Base-by-base conservation (phyloP, 2,797 vertebrate species). In the Danio tinwini region DNA sequence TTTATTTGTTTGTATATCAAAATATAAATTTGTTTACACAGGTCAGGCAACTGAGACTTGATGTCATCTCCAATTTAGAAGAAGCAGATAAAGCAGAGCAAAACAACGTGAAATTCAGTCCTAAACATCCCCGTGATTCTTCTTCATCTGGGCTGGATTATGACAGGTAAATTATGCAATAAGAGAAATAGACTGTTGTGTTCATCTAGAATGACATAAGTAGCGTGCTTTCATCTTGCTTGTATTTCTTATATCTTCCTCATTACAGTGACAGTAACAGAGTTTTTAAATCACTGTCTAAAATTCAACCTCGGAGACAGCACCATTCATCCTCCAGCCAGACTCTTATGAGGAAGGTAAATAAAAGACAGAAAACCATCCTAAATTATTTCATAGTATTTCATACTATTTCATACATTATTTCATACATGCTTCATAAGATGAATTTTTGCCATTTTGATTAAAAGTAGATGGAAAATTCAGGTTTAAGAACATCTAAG, bases 111-210 rank as follows among this genome's bases (percentile, higher is more conserved):
- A 88, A 88, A 63, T 59, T 78, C 29, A 74, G 81, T 74, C 77
- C 81, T 59, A 89, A 84, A 65, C 83, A 70, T 17, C 83, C 85
- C 19, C 73, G 88, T 81, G 82, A 61, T 55, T 81, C 80, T 49
- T 64, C 86, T 0, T 87, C 79, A 0, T 67, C 69, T 37, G 78
- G 81, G 6, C 73, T 87, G 10, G 85, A 92, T 47, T 84, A 82
- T 29, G 87, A 93, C 74, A 93, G 91, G 91, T 93, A 83, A 61
- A 13, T 16, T 40, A 78, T 68, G 21, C 21, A 45, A 19, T 14
- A 5, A 17, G 16, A 61, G 45, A 45, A 56, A n/a, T 10, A 58
- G 12, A 45, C 52, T 55, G 7, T 1, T 9, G 16, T 39, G 12
- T 17, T 75, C 1, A 14, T 65, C 14, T 55, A 39, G 5, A 16